Evolutionary conservation across 2,888 invertebrate species (phyloP), one percentile per base, ranked within the genome.

Genomic region (Dermolepida albohirtum): DNA sequence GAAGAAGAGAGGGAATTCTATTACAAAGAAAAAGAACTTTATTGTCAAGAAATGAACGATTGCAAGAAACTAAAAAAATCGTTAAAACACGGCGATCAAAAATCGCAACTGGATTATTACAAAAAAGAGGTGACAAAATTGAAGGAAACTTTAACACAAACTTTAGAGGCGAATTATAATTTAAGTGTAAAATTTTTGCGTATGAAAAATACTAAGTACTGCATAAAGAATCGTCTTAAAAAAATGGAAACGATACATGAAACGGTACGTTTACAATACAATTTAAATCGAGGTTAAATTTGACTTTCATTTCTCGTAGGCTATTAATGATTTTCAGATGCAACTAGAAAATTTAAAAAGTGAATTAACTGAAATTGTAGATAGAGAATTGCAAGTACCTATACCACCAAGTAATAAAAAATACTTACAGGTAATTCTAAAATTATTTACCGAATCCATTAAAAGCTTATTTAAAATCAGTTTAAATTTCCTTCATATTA

Each of bases 1-100:
- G 83, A 85, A 70, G 86, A 87, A 71, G 87, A 88, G 79, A 82
- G 87, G 76, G 83, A 82, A 68, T 86, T 85, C 74, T 86, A 87
- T 76, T 85, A 83, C 70, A 84, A 85, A 74, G 87, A 87, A 76
- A 88, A 87, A 73, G 85, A 87, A 72, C 80, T 83, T 67, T 86
- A 86, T 67, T 82, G 85, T 67, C 81, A 85, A 54, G 86, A 87
- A 78, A 83, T 83, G 81, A 84, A 82, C 72, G 81, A 79, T 66
- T 80, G 75, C 64, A 81, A 82, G 67, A 79, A 80, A 72, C 71
- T 81, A 41, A 81, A 78, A 68, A 73, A 73, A 64, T 78, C 76
- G 14, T 68, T 77, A 67, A 66, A 66, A 57, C 41, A 54, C 11
- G 67, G 64, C 22, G 65, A 65, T 51, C 54, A 64, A 16, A 67